Evolutionary conservation across 1,140 invertebrate species (phyloP).

Genomic region (Drosophila melanogaster): Release_6_plus_ISO1_MT NT_033777.3:30235501-30236000

Average conservation of each 20-base stretch:
- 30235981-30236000: conserved; percentile 57
- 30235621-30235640: conserved; percentile 28
- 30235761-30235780: conserved; percentile 71
- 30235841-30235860: conserved; percentile 29
- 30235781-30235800: conserved; percentile 66
- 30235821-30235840: conserved; percentile 61
- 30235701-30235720: conserved; percentile 39
- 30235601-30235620: conserved; percentile 49
- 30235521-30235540: conserved; percentile 34
- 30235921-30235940: conserved; percentile 36
- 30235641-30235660: conserved; percentile 32
- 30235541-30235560: conserved; percentile 45
- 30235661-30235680: conserved; percentile 63
- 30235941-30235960: conserved; percentile 1
- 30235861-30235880: conserved; percentile 60
- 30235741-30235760: conserved; percentile 55
- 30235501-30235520: conserved; percentile 47
- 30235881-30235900: conserved; percentile 80
- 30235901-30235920: conserved; percentile 80
- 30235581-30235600: conserved; percentile 47
- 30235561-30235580: conserved; percentile 78
- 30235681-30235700: conserved; percentile 56
- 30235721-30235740: conserved; percentile 81
- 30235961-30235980: conserved; percentile 43
- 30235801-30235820: conserved; percentile 63